Percentiles rank a stretch among this genome's conserved stretches.
phyloP scores from a whole-genome alignment of 2,113 vertebrate genomes.

The Pseudopodoces humilis region DNA sequence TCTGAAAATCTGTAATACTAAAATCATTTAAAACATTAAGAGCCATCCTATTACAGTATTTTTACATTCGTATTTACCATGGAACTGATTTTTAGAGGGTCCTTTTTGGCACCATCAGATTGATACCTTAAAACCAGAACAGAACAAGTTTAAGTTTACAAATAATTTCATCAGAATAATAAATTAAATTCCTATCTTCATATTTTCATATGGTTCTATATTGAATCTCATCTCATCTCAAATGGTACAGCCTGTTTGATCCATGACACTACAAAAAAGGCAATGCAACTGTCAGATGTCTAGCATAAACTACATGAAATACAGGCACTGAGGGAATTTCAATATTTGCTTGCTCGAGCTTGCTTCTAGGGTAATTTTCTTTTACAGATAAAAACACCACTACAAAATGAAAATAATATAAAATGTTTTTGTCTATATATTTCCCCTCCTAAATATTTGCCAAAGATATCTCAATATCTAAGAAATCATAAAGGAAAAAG shows the following conservation, averaged over 20 bases:
- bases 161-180: not conserved
- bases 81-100: slow-evolving; percentile 93
- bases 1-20: not conserved
- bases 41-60: not conserved
- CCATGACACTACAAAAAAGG: not conserved
- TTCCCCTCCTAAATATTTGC: not conserved
- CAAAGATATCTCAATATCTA: not conserved
- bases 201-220: not conserved
- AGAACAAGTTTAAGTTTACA: not conserved
- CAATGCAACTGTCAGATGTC: not conserved
- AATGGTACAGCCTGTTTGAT: not conserved
- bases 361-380: not conserved
- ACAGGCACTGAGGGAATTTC: not conserved
- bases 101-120: slow-evolving; percentile 96
- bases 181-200: not conserved
- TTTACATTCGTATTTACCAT: slow-evolving; percentile 81
- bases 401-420: not conserved
- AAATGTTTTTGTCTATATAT: not conserved
- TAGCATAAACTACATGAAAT: not conserved
- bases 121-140: slow-evolving; percentile 80
- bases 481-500: not conserved
- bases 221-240: not conserved
- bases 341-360: not conserved
- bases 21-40: not conserved
- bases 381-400: not conserved